Percentiles rank a stretch among this genome's conserved stretches.
Evolutionary conservation across 1,140 invertebrate species (phyloP).

Genomic region (Zaprionus inermis): DNA sequence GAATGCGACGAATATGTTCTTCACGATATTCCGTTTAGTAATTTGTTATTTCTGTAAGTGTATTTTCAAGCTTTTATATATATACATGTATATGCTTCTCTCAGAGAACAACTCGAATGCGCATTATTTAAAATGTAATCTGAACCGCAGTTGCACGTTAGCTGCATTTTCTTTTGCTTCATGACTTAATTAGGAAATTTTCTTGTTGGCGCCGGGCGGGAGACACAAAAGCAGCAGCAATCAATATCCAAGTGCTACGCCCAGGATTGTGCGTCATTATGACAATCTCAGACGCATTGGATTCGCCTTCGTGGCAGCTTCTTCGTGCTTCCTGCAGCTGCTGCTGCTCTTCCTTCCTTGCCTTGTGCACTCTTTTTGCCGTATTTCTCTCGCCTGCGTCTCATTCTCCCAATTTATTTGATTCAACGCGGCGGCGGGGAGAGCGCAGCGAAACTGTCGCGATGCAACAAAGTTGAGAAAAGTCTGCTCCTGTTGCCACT

Average conservation of each 20-base stretch:
- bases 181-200: constrained; percentile 68
- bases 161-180: background rate
- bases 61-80: too few species aligned
- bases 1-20: too few species aligned
- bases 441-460: constrained; percentile 50
- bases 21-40: too few species aligned
- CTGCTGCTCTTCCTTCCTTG: too few species aligned
- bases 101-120: background rate
- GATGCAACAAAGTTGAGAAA: constrained; percentile 71
- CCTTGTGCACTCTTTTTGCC: background rate
- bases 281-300: constrained; percentile 51
- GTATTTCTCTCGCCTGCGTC: background rate
- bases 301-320: background rate
- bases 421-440: constrained; percentile 24
- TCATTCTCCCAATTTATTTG: constrained; percentile 15
- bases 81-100: too few species aligned
- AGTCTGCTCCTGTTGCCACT: constrained; percentile 18
- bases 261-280: constrained; percentile 73
- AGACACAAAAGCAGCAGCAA: constrained; percentile 48
- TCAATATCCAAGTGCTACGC: constrained; percentile 64
- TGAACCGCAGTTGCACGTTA: background rate
- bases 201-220: constrained; percentile 7
- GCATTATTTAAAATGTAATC: background rate
- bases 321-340: background rate
- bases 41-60: too few species aligned